Base-by-base conservation (phyloP, 2,113 vertebrate species). In the zebrafish (Danio rerio) region DNA sequence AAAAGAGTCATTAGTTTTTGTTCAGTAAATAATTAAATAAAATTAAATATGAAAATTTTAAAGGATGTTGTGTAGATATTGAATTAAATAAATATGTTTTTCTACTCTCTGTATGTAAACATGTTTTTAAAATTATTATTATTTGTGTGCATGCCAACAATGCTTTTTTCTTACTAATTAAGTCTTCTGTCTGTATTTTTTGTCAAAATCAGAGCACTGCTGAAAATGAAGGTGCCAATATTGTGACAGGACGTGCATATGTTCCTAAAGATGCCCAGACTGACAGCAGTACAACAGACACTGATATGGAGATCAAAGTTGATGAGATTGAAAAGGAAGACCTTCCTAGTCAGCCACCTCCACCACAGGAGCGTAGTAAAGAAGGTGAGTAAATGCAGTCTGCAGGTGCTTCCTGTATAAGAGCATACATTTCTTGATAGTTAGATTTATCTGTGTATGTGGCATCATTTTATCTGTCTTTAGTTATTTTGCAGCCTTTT, bases 211-310 rank as follows among this genome's bases (percentile, higher is more conserved):
- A 89, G 43, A 89, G 89, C 0, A 83, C 88, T 10, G 92, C 96
- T 0, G 95, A 96, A 16, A 95, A 96, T 83, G 95, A 95, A 11
- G 90, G 89, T 61, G 86, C 93, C 8, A 92, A 80, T 74, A 92
- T 95, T 43, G 91, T 94, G 7, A 92, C 94, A 18, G 93, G 86
- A 11, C 80, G 68, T 10, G 81, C 88, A 10, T 83, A 85, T 40
- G 76, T 88, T 31, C 61, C 69, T 6, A 83, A 65, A n/a, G 85
- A 91, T 7, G 70, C 62, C 3, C 79, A 75, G 61, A 56, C n/a
- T 0, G 65, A 81, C 9, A 50, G 72, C 2, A 80, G 68, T 0
- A 65, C 45, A 18, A 55, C 50, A 10, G 73, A 0, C 1, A 81
- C 81, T 7, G 86, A 58, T 72, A 79, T 61, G 31, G 85, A 87